Percentiles rank a stretch among this genome's conserved stretches.
Conservation (phyloP, 2,113 vertebrate species). For the Ciconia maguari region DNA sequence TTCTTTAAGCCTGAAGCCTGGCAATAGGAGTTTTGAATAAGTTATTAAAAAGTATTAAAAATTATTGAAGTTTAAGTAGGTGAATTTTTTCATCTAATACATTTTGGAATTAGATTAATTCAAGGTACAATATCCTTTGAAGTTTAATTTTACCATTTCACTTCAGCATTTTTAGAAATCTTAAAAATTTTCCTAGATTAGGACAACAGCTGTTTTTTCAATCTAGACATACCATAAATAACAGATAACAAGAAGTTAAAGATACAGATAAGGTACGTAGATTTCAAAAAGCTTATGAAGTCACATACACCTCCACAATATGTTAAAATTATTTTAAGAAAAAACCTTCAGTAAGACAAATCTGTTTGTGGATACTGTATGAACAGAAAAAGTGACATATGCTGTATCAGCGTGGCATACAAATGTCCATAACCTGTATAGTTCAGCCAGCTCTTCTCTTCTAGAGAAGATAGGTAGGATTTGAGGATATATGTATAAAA, state of each 20-base stretch:
- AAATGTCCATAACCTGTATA: background rate
- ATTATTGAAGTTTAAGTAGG: background rate
- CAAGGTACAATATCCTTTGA: background rate
- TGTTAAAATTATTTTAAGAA: background rate
- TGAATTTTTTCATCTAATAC: background rate
- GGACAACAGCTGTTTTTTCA: background rate
- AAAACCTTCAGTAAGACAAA: background rate
- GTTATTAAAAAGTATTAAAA: background rate
- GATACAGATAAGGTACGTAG: background rate
- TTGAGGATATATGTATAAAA: background rate
- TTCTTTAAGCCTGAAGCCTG: background rate
- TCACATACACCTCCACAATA: background rate
- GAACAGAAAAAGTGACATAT: background rate
- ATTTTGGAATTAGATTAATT: background rate
- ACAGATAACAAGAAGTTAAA: background rate
- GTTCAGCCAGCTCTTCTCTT: background rate
- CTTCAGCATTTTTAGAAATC: background rate
- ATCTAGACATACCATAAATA: background rate
- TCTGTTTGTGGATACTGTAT: background rate
- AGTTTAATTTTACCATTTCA: background rate
- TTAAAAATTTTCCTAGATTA: background rate
- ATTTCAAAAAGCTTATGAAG: background rate
- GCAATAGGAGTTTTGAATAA: background rate
- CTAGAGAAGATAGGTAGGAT: background rate
- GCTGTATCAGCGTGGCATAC: background rate